phyloP scores from a whole-genome alignment of 2,888 invertebrate genomes.

The Drosophila dives region DNA sequence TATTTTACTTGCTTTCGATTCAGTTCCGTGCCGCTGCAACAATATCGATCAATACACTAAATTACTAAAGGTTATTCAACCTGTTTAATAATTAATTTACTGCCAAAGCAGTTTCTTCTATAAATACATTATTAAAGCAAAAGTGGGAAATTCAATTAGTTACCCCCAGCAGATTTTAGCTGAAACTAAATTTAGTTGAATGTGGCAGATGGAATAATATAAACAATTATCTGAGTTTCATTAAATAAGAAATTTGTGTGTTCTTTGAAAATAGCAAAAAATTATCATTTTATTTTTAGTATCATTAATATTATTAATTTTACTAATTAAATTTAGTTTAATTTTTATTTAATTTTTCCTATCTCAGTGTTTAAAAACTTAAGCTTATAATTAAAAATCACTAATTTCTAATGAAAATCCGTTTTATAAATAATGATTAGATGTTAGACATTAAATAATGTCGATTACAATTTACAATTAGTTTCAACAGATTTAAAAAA shows the following conservation, averaged over 20 bases:
- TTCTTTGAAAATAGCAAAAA: not conserved
- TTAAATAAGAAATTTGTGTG: not conserved
- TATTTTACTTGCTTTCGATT: conserved; percentile 9
- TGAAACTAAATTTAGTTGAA: not conserved
- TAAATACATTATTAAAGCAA: not conserved
- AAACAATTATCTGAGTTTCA: not conserved
- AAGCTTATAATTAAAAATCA: not conserved
- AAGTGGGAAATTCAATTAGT: not conserved
- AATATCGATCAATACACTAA: conserved; percentile 20
- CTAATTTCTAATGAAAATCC: not conserved
- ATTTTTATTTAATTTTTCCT: not conserved
- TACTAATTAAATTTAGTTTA: not conserved
- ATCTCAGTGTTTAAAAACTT: not conserved
- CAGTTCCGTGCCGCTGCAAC: conserved; percentile 27
- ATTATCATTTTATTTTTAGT: not conserved
- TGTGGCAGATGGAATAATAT: not conserved
- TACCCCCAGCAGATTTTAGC: not conserved
- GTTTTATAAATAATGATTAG: not conserved
- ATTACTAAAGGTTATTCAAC: not conserved
- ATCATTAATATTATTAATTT: not conserved
- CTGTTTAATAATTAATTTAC: not conserved
- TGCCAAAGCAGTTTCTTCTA: not conserved
- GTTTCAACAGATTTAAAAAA: not conserved
- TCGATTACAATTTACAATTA: not conserved
- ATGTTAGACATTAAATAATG: not conserved